These are phyloP conservation scores for Heliconius ethilla DNA, from an alignment of 2,888 invertebrate genomes.

Conservation along the genomic window DNA sequence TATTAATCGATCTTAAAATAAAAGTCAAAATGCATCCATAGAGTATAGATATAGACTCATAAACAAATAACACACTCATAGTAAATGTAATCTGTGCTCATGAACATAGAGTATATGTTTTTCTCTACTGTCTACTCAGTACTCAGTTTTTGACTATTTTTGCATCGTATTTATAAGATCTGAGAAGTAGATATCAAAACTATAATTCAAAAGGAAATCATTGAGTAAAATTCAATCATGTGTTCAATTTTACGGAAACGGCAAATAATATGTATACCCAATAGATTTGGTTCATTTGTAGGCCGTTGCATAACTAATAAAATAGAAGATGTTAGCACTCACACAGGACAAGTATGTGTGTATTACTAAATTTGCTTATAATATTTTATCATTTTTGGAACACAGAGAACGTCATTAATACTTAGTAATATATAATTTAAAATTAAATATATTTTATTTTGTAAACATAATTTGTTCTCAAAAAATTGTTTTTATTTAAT, in stretches of 20 bases:
- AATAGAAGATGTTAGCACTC: constrained; percentile 62
- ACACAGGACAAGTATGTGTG: constrained; percentile 69
- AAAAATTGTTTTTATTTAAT: neutral
- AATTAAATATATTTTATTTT: no score
- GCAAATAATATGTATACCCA: constrained; percentile 22
- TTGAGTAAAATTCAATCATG: constrained; percentile 31
- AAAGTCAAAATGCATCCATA: no score
- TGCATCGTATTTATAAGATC: neutral
- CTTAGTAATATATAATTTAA: no score
- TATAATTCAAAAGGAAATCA: neutral
- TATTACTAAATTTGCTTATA: neutral
- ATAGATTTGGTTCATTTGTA: constrained; percentile 3
- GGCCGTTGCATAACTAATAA: constrained; percentile 59
- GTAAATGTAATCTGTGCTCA: no score
- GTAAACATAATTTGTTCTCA: neutral
- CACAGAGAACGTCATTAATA: neutral
- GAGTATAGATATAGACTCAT: no score
- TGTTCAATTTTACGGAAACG: constrained; percentile 26
- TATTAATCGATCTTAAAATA: no score
- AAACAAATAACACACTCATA: no score
- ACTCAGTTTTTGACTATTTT: neutral
- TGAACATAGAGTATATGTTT: no score
- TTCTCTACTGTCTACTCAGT: no score
- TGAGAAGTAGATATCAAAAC: neutral
- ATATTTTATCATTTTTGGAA: neutral